Base-by-base conservation (phyloP, 2,888 invertebrate genomes). In the Ormyrus rosae region DNA sequence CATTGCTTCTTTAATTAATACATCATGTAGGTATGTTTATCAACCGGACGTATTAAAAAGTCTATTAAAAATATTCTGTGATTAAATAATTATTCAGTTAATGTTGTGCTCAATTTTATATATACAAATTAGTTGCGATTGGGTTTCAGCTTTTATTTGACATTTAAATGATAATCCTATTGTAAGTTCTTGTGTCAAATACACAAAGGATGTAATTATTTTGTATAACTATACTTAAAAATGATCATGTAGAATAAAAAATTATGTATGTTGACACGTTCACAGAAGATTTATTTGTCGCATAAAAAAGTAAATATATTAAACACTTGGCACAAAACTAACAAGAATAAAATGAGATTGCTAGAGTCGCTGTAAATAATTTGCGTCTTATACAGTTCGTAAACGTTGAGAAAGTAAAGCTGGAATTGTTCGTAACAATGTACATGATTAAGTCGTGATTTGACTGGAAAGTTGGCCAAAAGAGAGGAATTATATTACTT, bases 71-170 rank as follows among this genome's bases (percentile, higher is more conserved):
- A 81, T 81, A 58, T 85, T 84, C 85, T 87, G 86, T 87, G 86
- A 87, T 87, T 86, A 81, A 74, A 78, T 79, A 85, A 85, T 85
- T 85, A 85, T 86, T 87, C 86, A 86, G 84, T 87, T 86, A 85
- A 78, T 83, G 75, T 85, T 85, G 85, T 84, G 84, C 86, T 87
- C 85, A 86, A 85, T 84, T 83, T 82, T 67, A 75, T 72, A 34
- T 34, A 69, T 55, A 68, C 69, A 71, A 77, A 68, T 71, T 67
- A 80, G 63, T 78, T 78, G 19, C 45, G 56, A 81, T 70, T 81
- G 68, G 80, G 81, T 81, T 69, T 81, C 51, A 68, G 60, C 80
- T 70, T 83, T 83, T 80, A 80, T 70, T 64, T 84, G 76, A 82
- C 34, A 82, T 73, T 83, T 78, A 76, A 74, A 67, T 64, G 60